Evolutionary conservation across 2,797 vertebrate genomes (phyloP).

Genomic region (Pangasius sanitwongsei): DNA sequence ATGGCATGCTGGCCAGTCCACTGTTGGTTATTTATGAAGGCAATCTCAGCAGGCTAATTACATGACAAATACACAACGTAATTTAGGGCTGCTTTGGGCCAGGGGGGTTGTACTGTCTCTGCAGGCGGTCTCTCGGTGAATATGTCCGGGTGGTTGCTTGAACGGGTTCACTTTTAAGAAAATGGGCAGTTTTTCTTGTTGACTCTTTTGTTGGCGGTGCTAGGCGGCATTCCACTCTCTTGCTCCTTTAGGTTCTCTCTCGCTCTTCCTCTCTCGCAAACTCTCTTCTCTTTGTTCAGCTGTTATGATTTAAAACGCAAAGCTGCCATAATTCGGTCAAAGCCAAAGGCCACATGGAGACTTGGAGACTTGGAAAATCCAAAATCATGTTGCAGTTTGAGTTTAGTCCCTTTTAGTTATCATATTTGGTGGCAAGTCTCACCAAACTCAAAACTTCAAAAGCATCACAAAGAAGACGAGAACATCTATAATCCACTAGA

Average conservation of each 20-base stretch:
- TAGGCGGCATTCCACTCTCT: constrained; percentile 25
- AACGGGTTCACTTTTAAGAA: constrained; percentile 34
- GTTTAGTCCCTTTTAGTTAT: background rate
- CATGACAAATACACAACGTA: constrained; percentile 76
- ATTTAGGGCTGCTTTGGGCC: constrained; percentile 55
- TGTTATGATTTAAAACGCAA: constrained; percentile 31
- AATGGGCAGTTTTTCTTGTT: constrained; percentile 31
- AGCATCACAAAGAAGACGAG: background rate
- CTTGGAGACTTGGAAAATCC: constrained; percentile 35
- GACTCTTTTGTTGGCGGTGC: constrained; percentile 44
- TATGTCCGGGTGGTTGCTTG: constrained; percentile 38
- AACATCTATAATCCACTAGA: background rate
- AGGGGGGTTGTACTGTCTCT: constrained; percentile 45
- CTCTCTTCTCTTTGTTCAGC: constrained; percentile 32
- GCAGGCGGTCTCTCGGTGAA: constrained; percentile 41
- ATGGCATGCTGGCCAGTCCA: constrained; percentile 56
- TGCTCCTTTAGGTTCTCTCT: background rate
- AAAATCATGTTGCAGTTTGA: constrained; percentile 1
- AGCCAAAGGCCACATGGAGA: constrained; percentile 40
- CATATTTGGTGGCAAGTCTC: constrained; percentile 12
- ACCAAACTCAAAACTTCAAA: background rate
- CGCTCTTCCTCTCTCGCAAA: background rate
- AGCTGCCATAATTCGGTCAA: constrained; percentile 42
- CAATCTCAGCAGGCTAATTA: constrained; percentile 76
- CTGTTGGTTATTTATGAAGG: constrained; percentile 73